Conservation (phyloP, 2,888 invertebrate species). For the Orthonevra nobilis region DNA sequence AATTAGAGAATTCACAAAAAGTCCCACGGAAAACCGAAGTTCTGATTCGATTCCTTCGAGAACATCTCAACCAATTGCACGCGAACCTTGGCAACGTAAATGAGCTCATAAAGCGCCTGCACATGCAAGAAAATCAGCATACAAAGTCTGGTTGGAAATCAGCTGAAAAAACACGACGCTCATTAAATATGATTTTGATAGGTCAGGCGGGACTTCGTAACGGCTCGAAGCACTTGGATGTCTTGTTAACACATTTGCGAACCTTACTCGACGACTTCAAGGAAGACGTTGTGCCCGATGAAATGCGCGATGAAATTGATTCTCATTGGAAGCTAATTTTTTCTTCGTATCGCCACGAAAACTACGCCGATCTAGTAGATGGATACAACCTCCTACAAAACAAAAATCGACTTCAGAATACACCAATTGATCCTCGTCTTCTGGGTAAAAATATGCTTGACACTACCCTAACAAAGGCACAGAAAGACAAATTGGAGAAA, state of each 20-base stretch:
- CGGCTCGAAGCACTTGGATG: conserved; percentile 81
- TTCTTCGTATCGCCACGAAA: conserved; percentile 78
- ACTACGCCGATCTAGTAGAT: conserved; percentile 75
- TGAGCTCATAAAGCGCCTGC: conserved; percentile 80
- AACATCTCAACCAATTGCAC: conserved; percentile 74
- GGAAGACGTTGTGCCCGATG: conserved; percentile 76
- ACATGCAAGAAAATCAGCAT: conserved; percentile 80
- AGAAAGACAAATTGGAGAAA: conserved; percentile 71
- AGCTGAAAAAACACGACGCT: conserved; percentile 81
- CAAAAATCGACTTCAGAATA: conserved; percentile 74
- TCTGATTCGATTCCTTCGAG: conserved; percentile 77
- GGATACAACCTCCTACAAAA: conserved; percentile 73
- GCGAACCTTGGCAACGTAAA: conserved; percentile 81
- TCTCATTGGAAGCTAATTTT: conserved; percentile 82
- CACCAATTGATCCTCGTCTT: conserved; percentile 75
- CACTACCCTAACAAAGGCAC: conserved; percentile 65
- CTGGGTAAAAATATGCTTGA: conserved; percentile 72
- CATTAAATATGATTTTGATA: conserved; percentile 83
- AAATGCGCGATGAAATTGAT: conserved; percentile 81
- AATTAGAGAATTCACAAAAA: conserved; percentile 73
- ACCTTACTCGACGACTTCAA: conserved; percentile 73
- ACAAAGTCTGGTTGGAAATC: conserved; percentile 79
- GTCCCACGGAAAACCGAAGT: conserved; percentile 76
- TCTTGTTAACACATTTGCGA: conserved; percentile 78
- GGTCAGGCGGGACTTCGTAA: conserved; percentile 83